These are phyloP conservation scores for Corythornis vintsioides DNA, from an alignment of 2,113 vertebrate genomes.

Conservation along the genomic window DNA sequence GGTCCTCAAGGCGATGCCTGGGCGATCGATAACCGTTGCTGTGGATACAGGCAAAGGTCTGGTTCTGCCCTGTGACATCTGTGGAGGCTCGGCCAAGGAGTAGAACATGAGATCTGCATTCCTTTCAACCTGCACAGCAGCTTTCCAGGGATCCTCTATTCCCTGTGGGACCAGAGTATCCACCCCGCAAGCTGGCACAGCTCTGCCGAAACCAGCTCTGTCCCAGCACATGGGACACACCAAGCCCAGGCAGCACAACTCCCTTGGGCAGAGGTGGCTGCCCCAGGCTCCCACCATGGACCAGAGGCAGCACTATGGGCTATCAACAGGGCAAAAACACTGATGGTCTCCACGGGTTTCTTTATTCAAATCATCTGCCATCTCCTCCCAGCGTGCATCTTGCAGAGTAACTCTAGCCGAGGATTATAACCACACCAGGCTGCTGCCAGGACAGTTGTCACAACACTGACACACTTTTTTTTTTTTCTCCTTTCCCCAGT, in stretches of 20 bases:
- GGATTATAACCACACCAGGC: background rate
- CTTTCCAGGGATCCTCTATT: slow-evolving; percentile 8
- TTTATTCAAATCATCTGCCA: background rate
- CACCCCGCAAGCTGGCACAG: background rate
- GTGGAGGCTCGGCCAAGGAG: accelerated
- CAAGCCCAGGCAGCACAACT: background rate
- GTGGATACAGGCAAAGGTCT: background rate
- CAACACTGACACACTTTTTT: background rate
- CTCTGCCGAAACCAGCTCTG: background rate
- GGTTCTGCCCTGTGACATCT: background rate
- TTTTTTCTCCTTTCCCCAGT: background rate
- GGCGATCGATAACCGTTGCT: background rate
- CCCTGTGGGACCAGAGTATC: background rate
- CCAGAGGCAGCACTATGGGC: accelerated
- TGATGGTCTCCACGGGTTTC: background rate
- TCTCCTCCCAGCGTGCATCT: background rate
- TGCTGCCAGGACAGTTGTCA: background rate
- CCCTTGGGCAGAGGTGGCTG: background rate
- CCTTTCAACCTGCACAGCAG: background rate
- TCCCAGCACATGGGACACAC: background rate
- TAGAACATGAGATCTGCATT: background rate
- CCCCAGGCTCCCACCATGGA: background rate
- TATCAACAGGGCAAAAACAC: background rate
- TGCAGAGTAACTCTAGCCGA: background rate
- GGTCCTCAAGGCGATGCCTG: background rate